Evolutionary conservation across 2,797 vertebrate genomes (phyloP), one percentile per base, ranked within the genome.

Genomic region (Anabas testudineus): DNA sequence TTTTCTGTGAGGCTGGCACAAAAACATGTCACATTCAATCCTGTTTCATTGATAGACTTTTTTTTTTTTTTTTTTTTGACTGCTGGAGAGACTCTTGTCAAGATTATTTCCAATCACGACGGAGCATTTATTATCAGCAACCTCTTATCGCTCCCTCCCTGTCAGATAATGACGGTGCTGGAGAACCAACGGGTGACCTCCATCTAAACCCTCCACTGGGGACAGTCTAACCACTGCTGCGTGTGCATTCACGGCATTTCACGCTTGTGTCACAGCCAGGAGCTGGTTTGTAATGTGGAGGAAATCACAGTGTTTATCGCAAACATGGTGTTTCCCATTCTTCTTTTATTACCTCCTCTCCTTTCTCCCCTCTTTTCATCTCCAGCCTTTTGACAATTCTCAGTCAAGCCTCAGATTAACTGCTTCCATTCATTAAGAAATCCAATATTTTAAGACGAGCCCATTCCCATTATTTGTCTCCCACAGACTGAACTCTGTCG

Each of bases 381-480:
- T 52, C 46, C 34, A 34, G 24, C 6, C 28, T 24, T 71, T 62
- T 54, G 43, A 78, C 76, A 82, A 45, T 72, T 76, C 60, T 79
- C 80, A 81, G 74, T 80, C 74, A 53, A 58, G 34, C 57, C 62
- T 78, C 53, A 71, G 67, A 85, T 87, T 60, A 81, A 85, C 75
- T 37, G 67, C 74, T 71, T 77, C 66, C 81, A 81, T 87, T 88
- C 85, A 72, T 88, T 79, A 87, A 78, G 80, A 85, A 87, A 85
- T 78, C 75, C 82, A 80, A 85, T 85, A 82, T 82, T 88, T 88
- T 69, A 84, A 82, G 69, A 56, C 22, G 61, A 62, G 57, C 71
- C 24, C 77, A 80, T 85, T 90, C 74, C 78, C 70, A 87, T 90
- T 85, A 84, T 88, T 87, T 89, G 84, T 62, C 80, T 83, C 55